Evolutionary conservation across 2,113 vertebrate species (phyloP).

Genomic region (Zingel zingel): DNA sequence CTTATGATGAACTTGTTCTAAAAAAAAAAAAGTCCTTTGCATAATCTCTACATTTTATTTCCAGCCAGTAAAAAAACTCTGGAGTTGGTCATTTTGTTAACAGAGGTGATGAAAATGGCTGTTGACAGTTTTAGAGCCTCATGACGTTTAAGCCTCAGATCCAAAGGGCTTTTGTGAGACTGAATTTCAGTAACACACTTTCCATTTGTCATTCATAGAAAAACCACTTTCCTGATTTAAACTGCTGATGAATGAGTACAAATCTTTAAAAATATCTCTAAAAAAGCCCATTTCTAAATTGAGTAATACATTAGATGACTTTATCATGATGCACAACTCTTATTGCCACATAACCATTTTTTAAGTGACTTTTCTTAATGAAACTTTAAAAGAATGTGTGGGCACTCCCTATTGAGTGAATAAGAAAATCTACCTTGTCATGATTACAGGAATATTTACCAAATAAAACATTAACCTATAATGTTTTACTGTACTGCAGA

Average conservation of each 20-base stretch:
- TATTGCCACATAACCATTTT: constrained; percentile 23
- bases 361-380: constrained; percentile 11
- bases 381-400: neutral
- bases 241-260: neutral
- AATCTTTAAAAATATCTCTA: neutral
- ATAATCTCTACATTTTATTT: constrained; percentile 52
- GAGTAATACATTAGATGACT: neutral
- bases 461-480: neutral
- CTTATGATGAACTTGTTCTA: constrained; percentile 19
- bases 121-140: constrained; percentile 52
- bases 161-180: constrained; percentile 24
- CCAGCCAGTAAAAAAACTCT: constrained; percentile 29
- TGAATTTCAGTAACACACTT: constrained; percentile 23
- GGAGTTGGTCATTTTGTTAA: constrained; percentile 25
- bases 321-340: constrained; percentile 3
- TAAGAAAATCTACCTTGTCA: neutral
- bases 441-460: neutral
- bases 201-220: constrained; percentile 51
- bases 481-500: too few relatives aligned
- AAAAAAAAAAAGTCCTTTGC: constrained; percentile 1
- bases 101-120: constrained; percentile 45
- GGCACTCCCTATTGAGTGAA: constrained; percentile 13
- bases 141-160: constrained; percentile 37
- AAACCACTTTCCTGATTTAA: constrained; percentile 15
- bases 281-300: neutral